Evolutionary conservation across 1,140 invertebrate genomes (phyloP), one percentile per base, ranked within the genome.

Genomic region (Heterodera carotae): DNA sequence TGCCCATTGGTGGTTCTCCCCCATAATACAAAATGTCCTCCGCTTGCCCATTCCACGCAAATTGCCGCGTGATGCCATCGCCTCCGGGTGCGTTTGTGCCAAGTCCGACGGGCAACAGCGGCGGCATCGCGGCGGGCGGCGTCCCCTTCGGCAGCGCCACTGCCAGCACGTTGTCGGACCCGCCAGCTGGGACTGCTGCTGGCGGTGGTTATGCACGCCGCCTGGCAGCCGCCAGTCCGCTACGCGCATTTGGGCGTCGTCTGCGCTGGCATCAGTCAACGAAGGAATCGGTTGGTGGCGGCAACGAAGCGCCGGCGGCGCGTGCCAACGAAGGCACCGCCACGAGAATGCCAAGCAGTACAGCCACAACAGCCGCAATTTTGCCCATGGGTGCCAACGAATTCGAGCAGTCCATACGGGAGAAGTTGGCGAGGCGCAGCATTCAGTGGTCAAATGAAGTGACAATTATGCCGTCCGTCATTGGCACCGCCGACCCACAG

Each of bases 201-300:
- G 62, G 62, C 62, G 62, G 27, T 4, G 29, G 27, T 10, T 66
- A 29, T 27, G 22, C 33, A 27, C 66, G 53, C 18, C 64, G 59
- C 34, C n/a, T 70, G 0, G 75, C n/a, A n/a, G n/a, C n/a, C n/a
- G n/a, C 56, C 69, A 66, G 56, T 31, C 53, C 59, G 15, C 18
- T 74, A 15, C 68, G 62, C 5, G 33, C 31, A 8, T 43, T 67
- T 12, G n/a, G 43, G 1, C 36, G 33, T 36, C 70, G 36, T 69
- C 69, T 76, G 53, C 76, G n/a, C n/a, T n/a, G 29, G 34, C 53
- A 53, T 31, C 59, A 67, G 56, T 67, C 56, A 22, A 27, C 73
- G 15, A 43, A 43, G 3, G 39, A 43, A 12, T 43, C 39, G 39
- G n/a, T n/a, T n/a, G n/a, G n/a, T n/a, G n/a, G n/a, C n/a, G n/a